Conservation (phyloP, 1,140 invertebrate genomes). For the Bombus affinis region DNA sequence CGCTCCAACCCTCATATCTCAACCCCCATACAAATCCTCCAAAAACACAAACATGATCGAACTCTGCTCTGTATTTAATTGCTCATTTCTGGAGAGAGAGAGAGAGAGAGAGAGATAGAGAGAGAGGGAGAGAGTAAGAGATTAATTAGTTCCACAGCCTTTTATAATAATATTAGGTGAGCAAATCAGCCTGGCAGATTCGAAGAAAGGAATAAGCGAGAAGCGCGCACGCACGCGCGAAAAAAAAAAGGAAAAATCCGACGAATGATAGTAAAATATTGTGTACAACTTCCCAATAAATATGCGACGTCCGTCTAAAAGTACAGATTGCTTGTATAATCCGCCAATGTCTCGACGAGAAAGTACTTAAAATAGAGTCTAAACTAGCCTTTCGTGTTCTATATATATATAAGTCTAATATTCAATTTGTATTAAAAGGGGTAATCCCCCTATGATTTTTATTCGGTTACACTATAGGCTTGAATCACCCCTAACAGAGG, state of each 20-base stretch:
- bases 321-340: slow-evolving; percentile 69
- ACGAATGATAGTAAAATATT: slow-evolving; percentile 58
- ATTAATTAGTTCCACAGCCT: slow-evolving; percentile 56
- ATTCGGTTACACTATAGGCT: slow-evolving; percentile 48
- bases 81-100: neutral
- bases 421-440: slow-evolving; percentile 11
- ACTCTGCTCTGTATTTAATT: slow-evolving; percentile 14
- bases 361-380: slow-evolving; percentile 80
- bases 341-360: slow-evolving; percentile 62
- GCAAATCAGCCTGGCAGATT: slow-evolving; percentile 66
- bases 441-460: neutral
- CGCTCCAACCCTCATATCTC: neutral
- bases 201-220: slow-evolving; percentile 24
- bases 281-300: slow-evolving; percentile 73
- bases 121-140: neutral
- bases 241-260: slow-evolving; percentile 31
- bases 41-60: slow-evolving; percentile 14
- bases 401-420: slow-evolving; percentile 57
- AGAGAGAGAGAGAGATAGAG: neutral
- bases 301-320: slow-evolving; percentile 65
- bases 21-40: neutral
- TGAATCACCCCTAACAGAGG: neutral
- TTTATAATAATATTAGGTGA: slow-evolving; percentile 48
- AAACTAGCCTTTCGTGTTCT: slow-evolving; percentile 73
- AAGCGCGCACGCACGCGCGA: slow-evolving; percentile 2